A percentile compares a stretch with the other conserved stretches of the same genome.
These are phyloP conservation scores for Mesochorus sp. DNA, from an alignment of 2,888 invertebrate genomes.

Conservation along the genomic window DNA sequence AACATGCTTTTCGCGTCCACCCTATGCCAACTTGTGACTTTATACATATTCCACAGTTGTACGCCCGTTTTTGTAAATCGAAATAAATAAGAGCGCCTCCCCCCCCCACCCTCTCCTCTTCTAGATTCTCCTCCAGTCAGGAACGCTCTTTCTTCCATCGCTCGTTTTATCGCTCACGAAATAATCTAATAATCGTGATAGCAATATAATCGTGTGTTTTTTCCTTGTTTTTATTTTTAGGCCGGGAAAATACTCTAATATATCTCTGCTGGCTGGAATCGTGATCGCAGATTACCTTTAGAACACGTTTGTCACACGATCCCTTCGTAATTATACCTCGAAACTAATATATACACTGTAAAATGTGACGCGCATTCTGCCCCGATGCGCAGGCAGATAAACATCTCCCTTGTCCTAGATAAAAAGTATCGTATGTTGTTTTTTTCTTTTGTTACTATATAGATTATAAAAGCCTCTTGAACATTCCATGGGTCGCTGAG, in stretches of 20 bases:
- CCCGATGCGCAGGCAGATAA: conserved; percentile 42
- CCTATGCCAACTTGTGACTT: no score
- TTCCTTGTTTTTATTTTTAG: neutral
- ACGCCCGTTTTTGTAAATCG: no score
- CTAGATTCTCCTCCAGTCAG: neutral
- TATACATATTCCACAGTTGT: no score
- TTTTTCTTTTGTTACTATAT: conserved; percentile 5
- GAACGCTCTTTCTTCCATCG: no score
- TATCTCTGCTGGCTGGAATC: conserved; percentile 19
- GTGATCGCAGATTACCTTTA: conserved; percentile 22
- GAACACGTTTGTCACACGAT: conserved; percentile 39
- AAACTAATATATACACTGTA: no score
- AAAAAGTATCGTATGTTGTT: conserved; percentile 4
- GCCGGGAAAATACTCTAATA: conserved; percentile 18
- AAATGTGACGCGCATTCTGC: conserved; percentile 33
- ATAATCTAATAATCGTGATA: conserved; percentile 2
- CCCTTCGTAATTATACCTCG: conserved; percentile 29
- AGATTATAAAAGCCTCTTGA: no score
- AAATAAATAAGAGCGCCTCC: neutral
- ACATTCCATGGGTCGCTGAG: neutral
- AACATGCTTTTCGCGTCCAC: no score
- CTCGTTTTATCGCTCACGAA: neutral
- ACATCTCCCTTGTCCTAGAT: conserved; percentile 25
- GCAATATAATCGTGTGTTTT: conserved; percentile 9
- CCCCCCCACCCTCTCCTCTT: no score